A percentile compares a stretch with the other conserved stretches of the same genome.
phyloP scores from a whole-genome alignment of 2,113 vertebrate genomes.

The Piliocolobus tephrosceles region DNA sequence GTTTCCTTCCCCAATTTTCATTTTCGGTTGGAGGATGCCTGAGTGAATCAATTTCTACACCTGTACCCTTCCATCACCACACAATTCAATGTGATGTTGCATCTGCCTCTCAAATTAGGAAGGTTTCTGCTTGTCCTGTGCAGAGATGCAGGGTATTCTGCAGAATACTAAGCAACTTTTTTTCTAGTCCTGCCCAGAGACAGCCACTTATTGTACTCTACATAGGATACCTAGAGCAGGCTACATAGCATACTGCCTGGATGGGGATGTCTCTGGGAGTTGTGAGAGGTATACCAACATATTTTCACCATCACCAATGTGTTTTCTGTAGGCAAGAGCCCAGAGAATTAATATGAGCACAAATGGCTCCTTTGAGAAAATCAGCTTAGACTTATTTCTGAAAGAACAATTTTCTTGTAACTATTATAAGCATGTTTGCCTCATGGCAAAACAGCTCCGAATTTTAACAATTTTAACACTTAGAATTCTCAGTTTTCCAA shows the following conservation, averaged over 20 bases:
- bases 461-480: constrained; percentile 61
- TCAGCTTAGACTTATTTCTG: constrained; percentile 45
- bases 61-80: background rate
- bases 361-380: constrained; percentile 57
- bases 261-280: background rate
- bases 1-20: background rate
- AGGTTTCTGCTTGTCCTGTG: background rate
- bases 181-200: background rate
- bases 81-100: background rate
- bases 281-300: background rate
- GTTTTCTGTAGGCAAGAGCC: background rate
- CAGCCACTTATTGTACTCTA: background rate
- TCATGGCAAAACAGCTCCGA: constrained; percentile 39
- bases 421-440: constrained; percentile 14
- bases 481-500: constrained; percentile 59
- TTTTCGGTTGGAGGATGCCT: background rate
- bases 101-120: background rate
- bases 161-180: background rate
- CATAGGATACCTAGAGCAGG: background rate
- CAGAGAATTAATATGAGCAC: background rate
- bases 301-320: background rate
- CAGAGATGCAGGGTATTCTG: background rate
- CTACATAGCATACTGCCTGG: background rate
- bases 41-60: background rate
- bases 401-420: constrained; percentile 38